Base-by-base conservation (phyloP, 2,888 invertebrate genomes). In the Aphodius sticticus region DNA sequence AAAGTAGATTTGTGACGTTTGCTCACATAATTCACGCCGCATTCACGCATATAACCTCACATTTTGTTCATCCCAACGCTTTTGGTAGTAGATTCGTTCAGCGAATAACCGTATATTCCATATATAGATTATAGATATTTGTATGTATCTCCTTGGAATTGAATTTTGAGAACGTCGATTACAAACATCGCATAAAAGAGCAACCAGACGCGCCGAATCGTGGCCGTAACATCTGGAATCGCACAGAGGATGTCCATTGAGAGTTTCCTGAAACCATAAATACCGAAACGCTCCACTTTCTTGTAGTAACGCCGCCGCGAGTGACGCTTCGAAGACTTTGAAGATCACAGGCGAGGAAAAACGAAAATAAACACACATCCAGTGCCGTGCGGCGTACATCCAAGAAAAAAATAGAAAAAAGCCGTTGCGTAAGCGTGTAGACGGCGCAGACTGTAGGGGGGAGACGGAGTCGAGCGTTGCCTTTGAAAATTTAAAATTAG, bases 381-480 rank as follows among this genome's bases (percentile, higher is more conserved):
- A 53, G 53, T 5, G 53, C 53, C 1, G 53, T 9, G 53, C 7
- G 53, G 53, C 12, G 7, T 53, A 53, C 53, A 53, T 12, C 9
- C 53, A 53, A 36, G 38, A 76, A 76, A 37, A 37, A 26, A 36
- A 76, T 6, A 15, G 38, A 35, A 37, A 76, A 37, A 16, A 36
- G n/a, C 7, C 76, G 16, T 37, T 37, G 2, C 76, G 35, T 14
- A 35, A 53, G 38, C 14, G n/a, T 35, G 75, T 26, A 15, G 75
- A 7, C 35, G 38, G 37, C n/a, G 15, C 6, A 6, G 15, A 16
- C 36, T n/a, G n/a, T n/a, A 3, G 9, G 76, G 14, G 76, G 38
- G 76, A 76, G 76, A 53, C 9, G 53, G 76, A 53, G 12, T 9
- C 53, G 53, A 53, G 7, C 9, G 53, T 53, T 9, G 53, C 53